phyloP scores from a whole-genome alignment of 2,113 vertebrate genomes.

The Nerophis ophidion region DNA sequence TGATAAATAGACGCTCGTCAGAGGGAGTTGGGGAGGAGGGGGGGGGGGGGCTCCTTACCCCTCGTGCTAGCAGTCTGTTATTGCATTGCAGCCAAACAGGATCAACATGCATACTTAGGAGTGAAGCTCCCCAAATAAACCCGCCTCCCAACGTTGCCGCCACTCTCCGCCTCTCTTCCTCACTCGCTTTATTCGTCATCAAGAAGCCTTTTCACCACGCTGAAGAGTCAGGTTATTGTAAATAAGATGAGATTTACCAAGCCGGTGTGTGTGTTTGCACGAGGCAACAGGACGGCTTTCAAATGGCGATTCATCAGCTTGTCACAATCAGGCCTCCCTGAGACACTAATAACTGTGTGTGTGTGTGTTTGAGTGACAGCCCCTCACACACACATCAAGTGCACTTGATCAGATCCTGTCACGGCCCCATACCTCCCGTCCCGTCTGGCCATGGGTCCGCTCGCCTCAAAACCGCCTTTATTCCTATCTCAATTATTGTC shows the following conservation, averaged over 20 bases:
- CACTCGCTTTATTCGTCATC: conserved; percentile 68
- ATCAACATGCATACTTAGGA: conserved; percentile 72
- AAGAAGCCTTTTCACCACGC: conserved; percentile 58
- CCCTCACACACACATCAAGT: conserved; percentile 26
- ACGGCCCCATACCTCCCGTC: conserved; percentile 28
- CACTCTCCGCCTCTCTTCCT: conserved; percentile 48
- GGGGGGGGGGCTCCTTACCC: conserved; percentile 65
- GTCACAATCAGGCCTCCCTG: conserved; percentile 66
- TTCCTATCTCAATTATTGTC: conserved; percentile 59
- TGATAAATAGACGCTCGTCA: conserved; percentile 75
- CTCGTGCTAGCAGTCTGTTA: conserved; percentile 59
- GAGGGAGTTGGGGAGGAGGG: conserved; percentile 67
- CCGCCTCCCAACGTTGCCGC: conserved; percentile 54
- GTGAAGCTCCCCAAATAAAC: conserved; percentile 53
- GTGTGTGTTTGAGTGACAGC: conserved; percentile 47
- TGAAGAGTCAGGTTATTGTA: conserved; percentile 68
- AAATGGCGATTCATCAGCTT: conserved; percentile 73
- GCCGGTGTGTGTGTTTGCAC: conserved; percentile 19
- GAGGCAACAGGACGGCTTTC: conserved; percentile 51
- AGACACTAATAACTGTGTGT: conserved; percentile 43
- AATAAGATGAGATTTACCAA: conserved; percentile 64
- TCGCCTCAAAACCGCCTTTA: conserved; percentile 60
- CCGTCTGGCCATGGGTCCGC: conserved; percentile 49
- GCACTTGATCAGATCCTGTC: conserved; percentile 54
- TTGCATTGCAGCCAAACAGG: conserved; percentile 72